Evolutionary conservation across 2,797 vertebrate species (phyloP).

Genomic region (Pristis pectinata): DNA sequence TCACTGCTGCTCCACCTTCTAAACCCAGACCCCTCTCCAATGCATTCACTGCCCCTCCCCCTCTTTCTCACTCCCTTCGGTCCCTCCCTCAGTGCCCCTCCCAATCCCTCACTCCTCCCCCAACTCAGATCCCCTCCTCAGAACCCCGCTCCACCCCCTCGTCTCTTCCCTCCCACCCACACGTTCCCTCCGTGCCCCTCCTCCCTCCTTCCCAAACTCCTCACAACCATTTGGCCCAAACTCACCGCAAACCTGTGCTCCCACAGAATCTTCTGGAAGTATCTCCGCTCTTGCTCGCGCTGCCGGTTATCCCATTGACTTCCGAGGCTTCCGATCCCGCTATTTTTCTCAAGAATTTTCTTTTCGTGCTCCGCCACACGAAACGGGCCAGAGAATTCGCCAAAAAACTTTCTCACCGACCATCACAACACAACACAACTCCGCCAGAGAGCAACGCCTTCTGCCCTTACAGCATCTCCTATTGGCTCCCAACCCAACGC

Average conservation of each 20-base stretch:
- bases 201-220: background rate
- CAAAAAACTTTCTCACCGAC: background rate
- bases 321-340: background rate
- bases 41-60: too few species aligned
- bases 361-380: background rate
- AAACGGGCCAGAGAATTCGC: background rate
- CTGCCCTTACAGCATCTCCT: background rate
- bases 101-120: too few species aligned
- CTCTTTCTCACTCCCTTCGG: too few species aligned
- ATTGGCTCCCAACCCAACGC: background rate
- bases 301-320: background rate
- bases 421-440: constrained; percentile 33
- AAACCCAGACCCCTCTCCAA: too few species aligned
- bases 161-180: too few species aligned
- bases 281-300: background rate
- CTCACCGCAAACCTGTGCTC: background rate
- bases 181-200: too few species aligned
- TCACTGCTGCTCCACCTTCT: too few species aligned
- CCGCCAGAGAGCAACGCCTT: background rate
- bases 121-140: too few species aligned
- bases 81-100: too few species aligned
- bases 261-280: constrained; percentile 25
- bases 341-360: background rate
- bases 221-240: background rate
- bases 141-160: too few species aligned